These are phyloP conservation scores for Rhagoletis pomonella DNA, from an alignment of 1,140 invertebrate genomes.

Conservation along the genomic window DNA sequence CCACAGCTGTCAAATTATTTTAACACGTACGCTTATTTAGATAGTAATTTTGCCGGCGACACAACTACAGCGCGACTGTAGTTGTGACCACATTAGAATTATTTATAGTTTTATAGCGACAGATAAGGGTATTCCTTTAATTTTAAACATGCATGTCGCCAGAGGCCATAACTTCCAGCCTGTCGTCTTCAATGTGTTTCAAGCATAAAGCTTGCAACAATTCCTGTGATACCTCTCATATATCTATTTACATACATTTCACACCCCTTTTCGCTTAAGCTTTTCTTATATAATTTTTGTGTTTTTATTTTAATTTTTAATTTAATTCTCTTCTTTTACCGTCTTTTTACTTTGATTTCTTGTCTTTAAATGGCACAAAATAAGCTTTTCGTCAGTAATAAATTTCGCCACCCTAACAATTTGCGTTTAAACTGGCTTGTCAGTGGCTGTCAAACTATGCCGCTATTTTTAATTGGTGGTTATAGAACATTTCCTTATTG, in stretches of 20 bases:
- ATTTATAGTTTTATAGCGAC: no score
- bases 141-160: no score
- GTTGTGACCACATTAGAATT: no score
- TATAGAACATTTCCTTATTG: neutral
- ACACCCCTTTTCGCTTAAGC: neutral
- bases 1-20: no score
- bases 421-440: neutral
- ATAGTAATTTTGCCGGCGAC: no score
- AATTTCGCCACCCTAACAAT: neutral
- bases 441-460: slow-evolving; percentile 16
- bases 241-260: neutral
- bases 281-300: neutral
- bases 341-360: slow-evolving; percentile 20
- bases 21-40: no score
- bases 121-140: no score
- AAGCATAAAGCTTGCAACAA: slow-evolving; percentile 1
- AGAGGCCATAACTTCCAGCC: no score
- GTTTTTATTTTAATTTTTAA: neutral
- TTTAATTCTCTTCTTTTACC: neutral
- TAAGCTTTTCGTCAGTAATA: neutral
- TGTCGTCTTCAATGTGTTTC: neutral
- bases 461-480: slow-evolving; percentile 10
- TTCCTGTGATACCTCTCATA: slow-evolving; percentile 24
- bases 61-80: no score
- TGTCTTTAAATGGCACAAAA: slow-evolving; percentile 50